phyloP scores from a whole-genome alignment of 92 coral and sea anemone species.

The Phenganax subtilis region DNA sequence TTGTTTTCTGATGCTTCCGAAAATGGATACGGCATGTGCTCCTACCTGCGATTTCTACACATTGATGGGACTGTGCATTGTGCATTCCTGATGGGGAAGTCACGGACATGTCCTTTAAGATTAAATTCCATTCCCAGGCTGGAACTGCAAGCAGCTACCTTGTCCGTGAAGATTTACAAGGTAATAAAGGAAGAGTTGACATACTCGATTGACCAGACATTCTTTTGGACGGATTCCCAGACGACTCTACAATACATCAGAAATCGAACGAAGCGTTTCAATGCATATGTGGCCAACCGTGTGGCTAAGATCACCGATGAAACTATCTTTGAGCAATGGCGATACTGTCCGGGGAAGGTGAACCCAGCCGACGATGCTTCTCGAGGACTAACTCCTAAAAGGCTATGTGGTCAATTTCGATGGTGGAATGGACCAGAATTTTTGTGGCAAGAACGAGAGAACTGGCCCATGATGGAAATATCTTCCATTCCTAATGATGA shows the following conservation, averaged over 20 bases:
- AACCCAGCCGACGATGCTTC: constrained; percentile 31
- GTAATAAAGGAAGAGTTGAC: constrained; percentile 48
- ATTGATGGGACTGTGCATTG: constrained; percentile 35
- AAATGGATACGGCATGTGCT: constrained; percentile 44
- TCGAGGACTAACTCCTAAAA: constrained; percentile 17
- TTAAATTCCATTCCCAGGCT: constrained; percentile 49
- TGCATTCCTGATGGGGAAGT: constrained; percentile 46
- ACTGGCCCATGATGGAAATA: constrained; percentile 18
- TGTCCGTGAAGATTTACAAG: constrained; percentile 57
- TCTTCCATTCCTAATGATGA: constrained; percentile 17
- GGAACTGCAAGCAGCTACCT: constrained; percentile 50
- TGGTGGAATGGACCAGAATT: constrained; percentile 35
- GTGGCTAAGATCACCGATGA: constrained; percentile 14
- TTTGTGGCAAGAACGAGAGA: constrained; percentile 23
- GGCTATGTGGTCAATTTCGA: constrained; percentile 11
- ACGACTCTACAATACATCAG: constrained; percentile 43
- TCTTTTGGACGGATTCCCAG: constrained; percentile 46
- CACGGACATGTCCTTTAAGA: constrained; percentile 44
- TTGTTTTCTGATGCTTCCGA: constrained; percentile 48
- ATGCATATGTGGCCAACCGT: constrained; percentile 40
- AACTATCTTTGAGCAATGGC: constrained; percentile 19
- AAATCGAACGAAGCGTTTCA: constrained; percentile 34
- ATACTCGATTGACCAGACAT: constrained; percentile 17
- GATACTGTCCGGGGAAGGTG: constrained; percentile 26
- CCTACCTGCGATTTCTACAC: constrained; percentile 41